phyloP scores from a whole-genome alignment of 2,113 vertebrate genomes.

The Pelecanoides urinatrix region DNA sequence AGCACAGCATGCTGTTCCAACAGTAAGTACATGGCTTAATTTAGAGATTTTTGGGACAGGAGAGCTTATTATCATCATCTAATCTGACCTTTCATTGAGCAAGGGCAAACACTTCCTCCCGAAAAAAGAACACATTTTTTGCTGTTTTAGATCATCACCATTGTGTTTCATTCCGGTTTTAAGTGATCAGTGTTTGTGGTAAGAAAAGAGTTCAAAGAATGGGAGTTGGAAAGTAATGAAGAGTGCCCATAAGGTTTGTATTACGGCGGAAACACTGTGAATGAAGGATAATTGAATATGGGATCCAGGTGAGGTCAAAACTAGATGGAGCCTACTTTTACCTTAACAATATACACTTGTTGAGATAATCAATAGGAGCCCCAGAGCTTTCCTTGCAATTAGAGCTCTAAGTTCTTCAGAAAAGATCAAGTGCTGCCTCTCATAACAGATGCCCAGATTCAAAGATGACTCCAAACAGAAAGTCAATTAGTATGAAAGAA shows the following conservation, averaged over 20 bases:
- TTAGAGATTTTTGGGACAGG: neutral
- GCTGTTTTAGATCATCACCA: neutral
- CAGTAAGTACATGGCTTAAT: neutral
- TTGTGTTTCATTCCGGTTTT: neutral
- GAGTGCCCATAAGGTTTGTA: neutral
- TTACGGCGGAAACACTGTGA: neutral
- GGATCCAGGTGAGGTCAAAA: neutral
- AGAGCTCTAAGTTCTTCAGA: neutral
- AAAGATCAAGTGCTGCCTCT: neutral
- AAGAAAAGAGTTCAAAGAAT: neutral
- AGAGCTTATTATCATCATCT: neutral
- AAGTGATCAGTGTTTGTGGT: neutral
- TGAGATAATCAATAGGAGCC: neutral
- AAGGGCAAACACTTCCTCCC: neutral
- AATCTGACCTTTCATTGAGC: neutral
- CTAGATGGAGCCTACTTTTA: neutral
- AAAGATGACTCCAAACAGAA: neutral
- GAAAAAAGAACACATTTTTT: neutral
- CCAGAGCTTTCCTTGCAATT: neutral
- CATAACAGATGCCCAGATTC: neutral
- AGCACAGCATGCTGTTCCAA: neutral
- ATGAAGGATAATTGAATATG: neutral
- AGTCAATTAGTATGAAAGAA: neutral
- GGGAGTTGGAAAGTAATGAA: neutral
- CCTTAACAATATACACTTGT: neutral